Evolutionary conservation across 2,888 invertebrate genomes (phyloP), one percentile per base, ranked within the genome.

Genomic region (Stenodera caucasica): DNA sequence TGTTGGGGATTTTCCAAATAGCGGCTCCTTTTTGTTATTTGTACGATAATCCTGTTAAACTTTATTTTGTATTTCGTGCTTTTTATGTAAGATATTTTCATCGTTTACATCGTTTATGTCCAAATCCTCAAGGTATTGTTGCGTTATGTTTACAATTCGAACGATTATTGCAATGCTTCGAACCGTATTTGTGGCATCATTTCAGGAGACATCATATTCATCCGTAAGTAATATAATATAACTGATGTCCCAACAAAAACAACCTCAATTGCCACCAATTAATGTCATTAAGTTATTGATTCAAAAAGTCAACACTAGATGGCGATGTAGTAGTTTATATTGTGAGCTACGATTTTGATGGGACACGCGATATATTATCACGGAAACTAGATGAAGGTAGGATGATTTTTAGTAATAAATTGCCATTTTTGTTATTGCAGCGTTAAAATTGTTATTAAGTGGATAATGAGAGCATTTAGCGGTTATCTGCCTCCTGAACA

Each of bases 391-490:
- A 14, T 8, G 33, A 29, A 53, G 53, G 23, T 33, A n/a, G n/a
- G n/a, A n/a, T n/a, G n/a, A n/a, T n/a, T n/a, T n/a, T n/a, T n/a
- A n/a, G n/a, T n/a, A n/a, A n/a, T n/a, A n/a, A n/a, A n/a, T n/a
- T n/a, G n/a, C n/a, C 14, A 53, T 15, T 18, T n/a, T 30, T 35
- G 35, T 33, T 26, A 53, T 70, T 72, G 57, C 72, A 97, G 96
- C 2, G 85, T 97, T 56, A 86, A 91, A 72, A 88, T 97, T 26
- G 94, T 95, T 1, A 96, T 97, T 78, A 96, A 97, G 80, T 98
- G 98, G 97, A 80, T 98, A 50, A 96, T 98, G 90, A 84, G 96
- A 66, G 97, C 94, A 1, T 98, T 97, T 79, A 96, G 96, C 72
- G 98, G 98, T 0, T 95, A 95, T 75, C 82, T 98, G 52, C 91